Evolutionary conservation across 1,140 invertebrate species (phyloP), one percentile per base, ranked within the genome.

Genomic region (Batillaria attramentaria): DNA sequence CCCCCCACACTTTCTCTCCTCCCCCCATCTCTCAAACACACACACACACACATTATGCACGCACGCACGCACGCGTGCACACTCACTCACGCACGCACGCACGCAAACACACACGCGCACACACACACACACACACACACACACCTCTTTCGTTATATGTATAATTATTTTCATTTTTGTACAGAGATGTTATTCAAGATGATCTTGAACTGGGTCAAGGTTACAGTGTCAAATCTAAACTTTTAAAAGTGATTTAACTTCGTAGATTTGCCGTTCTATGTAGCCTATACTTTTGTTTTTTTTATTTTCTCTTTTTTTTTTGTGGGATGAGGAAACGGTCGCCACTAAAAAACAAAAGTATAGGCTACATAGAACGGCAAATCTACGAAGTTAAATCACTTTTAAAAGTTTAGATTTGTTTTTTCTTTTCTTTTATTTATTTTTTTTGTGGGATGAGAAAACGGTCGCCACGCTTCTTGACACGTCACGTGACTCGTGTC

Each of bases 41-140:
- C 62, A 65, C 62, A 65, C 62, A 65, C 31, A 33, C 62, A 65
- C 31, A 65, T 6, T 8, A 28, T 35, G 66, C 31, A 33, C 31
- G 28, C 62, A 65, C 31, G 31, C 62, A 65, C 18, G 31, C 62
- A 65, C 62, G 28, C 28, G 31, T 31, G 10, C 16, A 24, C 62
- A 24, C 62, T 20, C 31, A 24, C 62, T 16, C 31, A 33, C 62
- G 28, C 62, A 33, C 62, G 8, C 10, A 35, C 37, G 24, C 31
- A 41, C 33, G 24, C 37, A 42, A 28, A 69, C 1, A 1, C 31
- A 69, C 66, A 69, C 8, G 4, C 66, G 37, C 66, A 69, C 8
- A 69, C 66, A 69, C 66, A 69, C 66, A 35, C 60, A 65, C 60
- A 16, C 28, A 65, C 28, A 16, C 13, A 31, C 28, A 37, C 66